Base-by-base conservation (phyloP, 2,888 invertebrate genomes). In the Entomobrya multifasciata region DNA sequence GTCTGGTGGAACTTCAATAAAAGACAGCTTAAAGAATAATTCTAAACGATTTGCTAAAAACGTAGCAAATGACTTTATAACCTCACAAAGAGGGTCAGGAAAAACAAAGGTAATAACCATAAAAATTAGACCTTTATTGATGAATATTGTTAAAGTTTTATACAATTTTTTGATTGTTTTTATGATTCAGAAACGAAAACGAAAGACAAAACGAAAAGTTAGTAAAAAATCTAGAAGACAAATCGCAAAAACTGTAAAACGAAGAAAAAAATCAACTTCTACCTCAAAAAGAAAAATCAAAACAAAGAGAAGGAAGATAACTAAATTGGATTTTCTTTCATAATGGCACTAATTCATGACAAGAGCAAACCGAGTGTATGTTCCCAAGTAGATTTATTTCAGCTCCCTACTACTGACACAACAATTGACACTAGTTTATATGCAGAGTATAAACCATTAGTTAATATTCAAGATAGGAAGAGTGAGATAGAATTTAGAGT, bases 401-500 rank as follows among this genome's bases (percentile, higher is more conserved):
- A 30, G 13, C 0, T 88, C 0, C 90, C 90, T 13, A 22, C 79
- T 3, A 89, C 88, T 0, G 86, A 89, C 20, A 89, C 90, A 20
- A 86, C 87, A 15, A 49, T 80, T 13, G 90, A 90, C 17, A 47
- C 30, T 17, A 84, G 78, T 4, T 74, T 89, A 30, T 89, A 88
- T 65, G 76, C 76, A 15, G 90, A 88, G 77, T 88, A 88, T 44
- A 89, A 88, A 77, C 89, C 90, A 0, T 13, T 88, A 0, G 87
- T 88, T 0, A 89, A 88, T 22, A 84, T 89, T 10, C 47, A 77
- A 15, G 89, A 89, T 20, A 70, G 60, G 0, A 57, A 81, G 65
- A 65, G 85, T 2, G 88, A 84, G 60, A 8, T 90, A n/a, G 90
- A 90, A 52, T 90, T 90, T 60, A 11, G 87, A 25, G 47, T 89